Base-by-base conservation (phyloP, 2,888 invertebrate genomes). In the Aspidapion aeneum region DNA sequence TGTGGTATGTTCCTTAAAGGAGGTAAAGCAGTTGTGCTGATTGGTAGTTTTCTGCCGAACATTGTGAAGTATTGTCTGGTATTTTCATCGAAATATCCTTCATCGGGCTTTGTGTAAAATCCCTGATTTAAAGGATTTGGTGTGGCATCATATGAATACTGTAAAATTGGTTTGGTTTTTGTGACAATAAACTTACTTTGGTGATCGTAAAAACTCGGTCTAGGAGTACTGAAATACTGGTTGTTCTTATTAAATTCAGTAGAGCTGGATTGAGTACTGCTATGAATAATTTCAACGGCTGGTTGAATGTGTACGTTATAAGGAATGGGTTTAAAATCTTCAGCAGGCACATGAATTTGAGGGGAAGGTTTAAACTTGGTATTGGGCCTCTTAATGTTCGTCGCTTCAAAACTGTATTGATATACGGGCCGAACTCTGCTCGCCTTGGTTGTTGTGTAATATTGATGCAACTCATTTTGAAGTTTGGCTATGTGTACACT, bases 31-130 rank as follows among this genome's bases (percentile, higher is more conserved):
- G 70, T 85, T 81, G 72, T 85, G 72, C 69, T 82, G 21, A 80
- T 82, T 18, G 81, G 83, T 61, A 89, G 76, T 77, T 88, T 91
- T 77, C 87, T 87, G 1, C 89, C 91, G 74, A 90, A 90, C 69
- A 88, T 85, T 21, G 88, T 89, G 73, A 90, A 90, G 62, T 89
- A 90, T 72, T 89, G 88, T 74, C 87, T 88, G 1, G 90, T 90
- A 61, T 88, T 88, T 72, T 90, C 90, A 71, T 90, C 90, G 65
- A 90, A 81, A 66, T 86, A 84, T 62, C 85, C 83, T 72, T 88
- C 89, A 69, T 90, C 90, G 67, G 88, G 89, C 74, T 87, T 86
- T 16, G 89, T 88, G 78, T 89, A 87, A 76, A 87, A 87, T 71
- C 87, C 83, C 63, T 78, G 77, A 62, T 78, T 75, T 84, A 74